Evolutionary conservation across 2,888 invertebrate species (phyloP), one percentile per base, ranked within the genome.

Genomic region (Cantharis flavilabris): DNA sequence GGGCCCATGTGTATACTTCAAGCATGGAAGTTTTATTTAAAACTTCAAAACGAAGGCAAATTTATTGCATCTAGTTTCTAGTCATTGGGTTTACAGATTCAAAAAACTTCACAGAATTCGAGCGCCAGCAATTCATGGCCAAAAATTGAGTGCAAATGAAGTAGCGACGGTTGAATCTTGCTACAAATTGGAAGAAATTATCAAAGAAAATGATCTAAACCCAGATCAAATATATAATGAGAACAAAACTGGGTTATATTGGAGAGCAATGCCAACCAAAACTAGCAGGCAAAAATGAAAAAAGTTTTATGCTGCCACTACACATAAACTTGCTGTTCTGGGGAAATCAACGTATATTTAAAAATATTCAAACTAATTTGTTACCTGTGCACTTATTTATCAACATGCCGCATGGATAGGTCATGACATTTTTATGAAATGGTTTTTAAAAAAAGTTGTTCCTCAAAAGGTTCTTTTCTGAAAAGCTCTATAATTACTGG

Each of bases 51-150:
- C 49, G 69, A 79, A 71, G 49, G 49, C 13, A 64, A 69, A n/a
- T 84, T 85, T 70, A 78, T 78, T 10, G 83, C 84, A 14, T 64
- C 65, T 16, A 7, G 26, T 23, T 80, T 64, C 65, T 16, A 7
- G 26, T 23, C 80, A 82, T 67, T 85, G 82, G 82, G 75, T 83
- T 28, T 78, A 80, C 69, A 75, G 80, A 62, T 84, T 82, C 63
- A 83, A 83, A 75, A 77, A 77, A 69, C 77, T 80, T 67, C 80
- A 84, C 77, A 80, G 81, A 64, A 81, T 83, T 75, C 72, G 80
- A 70, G 76, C 78, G 64, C 69, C 82, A 49, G 62, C 75, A 67
- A 69, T 82, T 64, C 73, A 77, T 20, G 81, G 80, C 11, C 80
- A 82, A 72, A 80, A 80, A 69, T 49, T 79, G 23, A 78, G 78